Conservation (phyloP, 1,140 invertebrate genomes). For the Bombus waltoni region DNA sequence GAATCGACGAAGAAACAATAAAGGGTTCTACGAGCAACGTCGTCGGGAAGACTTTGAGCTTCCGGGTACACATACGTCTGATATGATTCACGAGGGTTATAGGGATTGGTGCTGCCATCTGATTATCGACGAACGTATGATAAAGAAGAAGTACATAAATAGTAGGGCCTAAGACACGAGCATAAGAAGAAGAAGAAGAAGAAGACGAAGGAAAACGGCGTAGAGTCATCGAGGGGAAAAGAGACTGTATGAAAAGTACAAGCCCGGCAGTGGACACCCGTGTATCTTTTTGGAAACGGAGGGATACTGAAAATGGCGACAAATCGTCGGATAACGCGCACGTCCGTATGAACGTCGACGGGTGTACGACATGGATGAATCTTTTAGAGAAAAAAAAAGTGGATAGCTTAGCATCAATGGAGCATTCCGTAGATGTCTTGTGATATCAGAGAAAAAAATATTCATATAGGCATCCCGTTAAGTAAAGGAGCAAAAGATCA, state of each 20-base stretch:
- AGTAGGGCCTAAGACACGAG: constrained; percentile 46
- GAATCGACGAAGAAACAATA: constrained; percentile 37
- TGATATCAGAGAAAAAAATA: constrained; percentile 49
- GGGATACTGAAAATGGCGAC: constrained; percentile 12
- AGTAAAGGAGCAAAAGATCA: constrained; percentile 29
- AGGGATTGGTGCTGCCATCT: constrained; percentile 39
- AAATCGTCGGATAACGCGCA: constrained; percentile 45
- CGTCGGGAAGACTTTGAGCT: constrained; percentile 64
- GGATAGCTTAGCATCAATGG: constrained; percentile 36
- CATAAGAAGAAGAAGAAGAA: too few relatives aligned
- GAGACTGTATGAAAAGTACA: not conserved
- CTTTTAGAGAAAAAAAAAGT: not conserved
- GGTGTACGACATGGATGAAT: constrained; percentile 4
- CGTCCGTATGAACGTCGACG: constrained; percentile 33
- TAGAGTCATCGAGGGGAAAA: not conserved
- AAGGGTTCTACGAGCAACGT: constrained; percentile 73
- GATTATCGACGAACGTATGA: constrained; percentile 15
- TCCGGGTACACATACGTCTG: constrained; percentile 42
- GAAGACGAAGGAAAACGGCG: not conserved
- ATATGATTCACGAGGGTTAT: constrained; percentile 32
- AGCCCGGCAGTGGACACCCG: not conserved
- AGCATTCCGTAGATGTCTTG: constrained; percentile 51
- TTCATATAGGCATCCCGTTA: constrained; percentile 47
- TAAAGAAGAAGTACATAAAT: not conserved
- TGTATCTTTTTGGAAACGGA: not conserved